Percentiles rank a stretch among this genome's conserved stretches.
phyloP scores from a whole-genome alignment of 2,888 invertebrate genomes.

The Eubasilissa splendida region DNA sequence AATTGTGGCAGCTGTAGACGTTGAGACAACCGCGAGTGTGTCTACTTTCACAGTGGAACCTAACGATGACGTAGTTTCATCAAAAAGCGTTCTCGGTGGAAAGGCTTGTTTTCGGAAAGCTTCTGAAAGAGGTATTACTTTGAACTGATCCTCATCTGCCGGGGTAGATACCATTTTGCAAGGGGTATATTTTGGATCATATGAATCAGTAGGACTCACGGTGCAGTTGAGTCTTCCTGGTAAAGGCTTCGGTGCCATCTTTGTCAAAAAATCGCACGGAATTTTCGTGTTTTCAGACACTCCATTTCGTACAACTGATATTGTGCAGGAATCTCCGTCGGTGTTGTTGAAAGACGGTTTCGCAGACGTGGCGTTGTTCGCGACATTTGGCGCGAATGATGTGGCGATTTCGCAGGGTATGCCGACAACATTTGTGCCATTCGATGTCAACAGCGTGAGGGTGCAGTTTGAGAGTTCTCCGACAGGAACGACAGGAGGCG shows the following conservation, averaged over 20 bases:
- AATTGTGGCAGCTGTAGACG: background rate
- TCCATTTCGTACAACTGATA: slow-evolving; percentile 67
- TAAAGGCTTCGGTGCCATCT: slow-evolving; percentile 59
- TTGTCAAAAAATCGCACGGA: slow-evolving; percentile 69
- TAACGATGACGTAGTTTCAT: background rate
- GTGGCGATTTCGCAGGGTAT: slow-evolving; percentile 72
- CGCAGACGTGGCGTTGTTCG: slow-evolving; percentile 53
- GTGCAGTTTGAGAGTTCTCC: slow-evolving; percentile 69
- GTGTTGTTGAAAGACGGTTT: slow-evolving; percentile 59
- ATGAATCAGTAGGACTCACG: background rate
- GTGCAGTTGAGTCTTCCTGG: slow-evolving; percentile 44
- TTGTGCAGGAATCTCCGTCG: slow-evolving; percentile 68
- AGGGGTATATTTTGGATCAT: slow-evolving; percentile 39
- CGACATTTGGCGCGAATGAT: slow-evolving; percentile 69
- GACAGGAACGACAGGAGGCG: slow-evolving; percentile 66
- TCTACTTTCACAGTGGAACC: background rate
- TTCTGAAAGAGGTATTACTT: slow-evolving; percentile 44
- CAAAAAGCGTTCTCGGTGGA: background rate
- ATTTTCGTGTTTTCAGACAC: slow-evolving; percentile 69
- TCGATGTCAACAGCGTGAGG: slow-evolving; percentile 66
- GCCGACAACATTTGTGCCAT: slow-evolving; percentile 68
- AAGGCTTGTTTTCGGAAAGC: background rate
- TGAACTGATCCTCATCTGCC: slow-evolving; percentile 23
- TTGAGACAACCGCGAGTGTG: background rate
- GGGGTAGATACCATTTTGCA: slow-evolving; percentile 9